Evolutionary conservation across 2,797 vertebrate species (phyloP).

Genomic region (Melanotaenia trifasciata): DNA sequence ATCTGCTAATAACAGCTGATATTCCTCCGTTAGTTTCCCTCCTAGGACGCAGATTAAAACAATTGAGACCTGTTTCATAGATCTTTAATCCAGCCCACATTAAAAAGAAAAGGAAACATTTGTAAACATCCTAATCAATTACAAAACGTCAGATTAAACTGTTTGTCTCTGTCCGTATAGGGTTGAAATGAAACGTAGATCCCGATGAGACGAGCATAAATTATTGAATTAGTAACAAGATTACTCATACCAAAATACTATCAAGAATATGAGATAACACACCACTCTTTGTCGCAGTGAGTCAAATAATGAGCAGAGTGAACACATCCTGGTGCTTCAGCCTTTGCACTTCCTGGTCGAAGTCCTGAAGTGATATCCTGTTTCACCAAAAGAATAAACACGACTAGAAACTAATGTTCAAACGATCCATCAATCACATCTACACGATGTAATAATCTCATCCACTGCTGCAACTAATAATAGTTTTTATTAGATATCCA

Average conservation of each 20-base stretch:
- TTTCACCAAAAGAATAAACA: background rate
- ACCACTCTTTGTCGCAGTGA: background rate
- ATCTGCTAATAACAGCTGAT: background rate
- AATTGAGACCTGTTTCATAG: background rate
- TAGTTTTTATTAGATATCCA: background rate
- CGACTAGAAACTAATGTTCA: background rate
- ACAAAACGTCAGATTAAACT: background rate
- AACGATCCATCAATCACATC: background rate
- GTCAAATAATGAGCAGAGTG: background rate
- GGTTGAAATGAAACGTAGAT: background rate
- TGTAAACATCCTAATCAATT: too few relatives aligned
- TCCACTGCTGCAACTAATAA: background rate
- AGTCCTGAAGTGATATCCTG: background rate
- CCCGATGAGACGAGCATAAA: background rate
- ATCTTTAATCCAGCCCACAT: background rate
- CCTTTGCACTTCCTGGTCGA: background rate
- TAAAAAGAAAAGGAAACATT: too few relatives aligned
- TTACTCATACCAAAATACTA: background rate
- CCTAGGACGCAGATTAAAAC: background rate
- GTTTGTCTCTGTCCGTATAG: background rate
- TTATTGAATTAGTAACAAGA: background rate
- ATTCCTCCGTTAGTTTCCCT: background rate
- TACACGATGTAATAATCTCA: background rate
- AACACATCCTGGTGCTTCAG: background rate
- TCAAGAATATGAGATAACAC: background rate